Base-by-base conservation (phyloP, 2,113 vertebrate genomes). In the Marcusenius ussheri region DNA sequence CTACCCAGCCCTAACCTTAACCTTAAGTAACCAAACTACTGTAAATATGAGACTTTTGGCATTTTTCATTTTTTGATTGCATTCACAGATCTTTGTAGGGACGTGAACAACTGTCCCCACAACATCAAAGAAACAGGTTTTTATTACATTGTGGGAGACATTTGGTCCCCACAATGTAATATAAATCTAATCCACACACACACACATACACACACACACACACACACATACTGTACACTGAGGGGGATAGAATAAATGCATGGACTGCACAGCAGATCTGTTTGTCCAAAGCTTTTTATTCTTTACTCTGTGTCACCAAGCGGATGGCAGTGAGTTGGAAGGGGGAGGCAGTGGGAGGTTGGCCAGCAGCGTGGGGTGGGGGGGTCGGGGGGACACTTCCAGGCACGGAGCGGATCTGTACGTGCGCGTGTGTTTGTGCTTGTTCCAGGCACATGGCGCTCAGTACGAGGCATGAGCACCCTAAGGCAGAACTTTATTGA, bases 401-500 rank as follows among this genome's bases (percentile, higher is more conserved):
- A 45, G 80, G 39, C 80, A 83, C 15, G 8, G 77, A 24, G 42
- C 7, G 1, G 21, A n/a, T 47, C 35, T 84, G 83, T 84, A 21
- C 39, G 21, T 46, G 83, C 11, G 45, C 21, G 45, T 84, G 83
- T 84, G 83, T 84, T 10, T 47, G 83, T 47, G 45, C 39, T 2
- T 84, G 45, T 84, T 45, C 45, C 83, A 84, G 83, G 46, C 83
- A 46, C 39, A 84, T 80, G 74, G 74, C 74, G 13, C 74, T 42
- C 31, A 19, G 74, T 80, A 80, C 31, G 35, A 80, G 74, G 74
- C 35, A 47, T 84, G 83, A 46, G 83, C 83, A 84, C 45, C 83
- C 83, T n/a, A 84, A 42, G 83, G 83, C 83, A 46, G 83, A 84
- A 84, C 42, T 84, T 84, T 84, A 47, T 46, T 46, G 83, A 84